Evolutionary conservation across 2,797 vertebrate genomes (phyloP), one percentile per base, ranked within the genome.

Genomic region (Coregonus sp.): DNA sequence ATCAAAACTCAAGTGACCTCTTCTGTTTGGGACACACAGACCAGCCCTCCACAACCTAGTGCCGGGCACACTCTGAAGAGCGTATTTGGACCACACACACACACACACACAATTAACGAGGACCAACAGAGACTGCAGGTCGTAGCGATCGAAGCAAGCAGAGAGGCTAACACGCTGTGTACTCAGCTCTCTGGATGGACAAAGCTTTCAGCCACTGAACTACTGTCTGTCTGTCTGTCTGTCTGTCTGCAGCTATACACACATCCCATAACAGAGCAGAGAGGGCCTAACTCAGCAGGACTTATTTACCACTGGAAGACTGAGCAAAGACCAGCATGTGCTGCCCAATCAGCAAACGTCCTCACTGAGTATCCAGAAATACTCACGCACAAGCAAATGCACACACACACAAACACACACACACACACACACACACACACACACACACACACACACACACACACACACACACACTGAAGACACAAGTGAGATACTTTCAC

Each of bases 41-140:
- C 74, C 80, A 20, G 75, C 72, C 79, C 74, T 91, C 91, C 85
- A 84, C 93, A 93, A 89, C 84, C 87, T 81, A 82, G 86, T 93
- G 92, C 79, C 25, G 87, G 82, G 67, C 91, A 92, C 91, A 93
- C 92, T 93, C 86, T 92, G 82, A 74, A 87, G 89, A 90, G 89
- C 81, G 86, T 93, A 90, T 92, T 93, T 91, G 85, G 73, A 82
- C 40, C 73, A 71, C 56, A 18, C 25, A 82, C 72, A 81, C 83
- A 85, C 72, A 81, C 92, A 80, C 77, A 89, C 80, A 85, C 89
- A 92, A 90, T 93, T 91, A 93, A 88, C 14, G 73, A 89, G 80
- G 84, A 83, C 87, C 86, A 93, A 92, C 91, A 93, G 78, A 86
- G 90, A 86, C 89, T 84, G 86, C 86, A 88, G 86, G 86, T 79